phyloP scores from a whole-genome alignment of 2,797 vertebrate genomes.

The Agapornis canus region DNA sequence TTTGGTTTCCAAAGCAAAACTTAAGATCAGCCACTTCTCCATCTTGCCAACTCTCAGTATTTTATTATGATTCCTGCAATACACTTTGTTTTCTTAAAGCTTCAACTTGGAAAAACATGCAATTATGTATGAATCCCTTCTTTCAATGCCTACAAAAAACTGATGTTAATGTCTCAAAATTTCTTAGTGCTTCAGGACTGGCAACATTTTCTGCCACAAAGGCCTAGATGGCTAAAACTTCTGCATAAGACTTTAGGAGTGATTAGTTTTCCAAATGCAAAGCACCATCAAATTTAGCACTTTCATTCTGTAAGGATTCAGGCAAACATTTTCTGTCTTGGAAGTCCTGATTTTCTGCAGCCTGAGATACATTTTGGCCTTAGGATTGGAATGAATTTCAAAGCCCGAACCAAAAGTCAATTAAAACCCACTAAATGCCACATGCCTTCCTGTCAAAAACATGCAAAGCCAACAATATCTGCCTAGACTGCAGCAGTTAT shows the following conservation, averaged over 20 bases:
- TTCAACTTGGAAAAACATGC: neutral
- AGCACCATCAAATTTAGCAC: neutral
- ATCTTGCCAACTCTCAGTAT: neutral
- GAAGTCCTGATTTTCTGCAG: neutral
- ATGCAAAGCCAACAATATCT: neutral
- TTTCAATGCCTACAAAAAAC: neutral
- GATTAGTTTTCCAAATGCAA: neutral
- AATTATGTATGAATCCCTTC: neutral
- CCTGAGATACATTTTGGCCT: neutral
- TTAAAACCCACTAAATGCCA: neutral
- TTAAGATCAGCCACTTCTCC: neutral
- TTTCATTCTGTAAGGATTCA: neutral
- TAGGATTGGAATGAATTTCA: neutral
- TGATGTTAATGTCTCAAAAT: neutral
- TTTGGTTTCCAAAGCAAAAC: neutral
- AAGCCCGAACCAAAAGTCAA: neutral
- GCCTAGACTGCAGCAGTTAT: neutral
- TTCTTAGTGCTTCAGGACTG: neutral
- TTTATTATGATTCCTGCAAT: neutral
- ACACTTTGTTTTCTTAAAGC: neutral
- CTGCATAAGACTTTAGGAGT: neutral
- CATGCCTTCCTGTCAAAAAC: neutral
- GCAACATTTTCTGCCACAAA: neutral
- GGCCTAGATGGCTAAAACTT: neutral
- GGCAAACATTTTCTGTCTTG: neutral